Evolutionary conservation across 1,140 invertebrate genomes (phyloP), one percentile per base, ranked within the genome.

Genomic region (Andrena cerasifolii): DNA sequence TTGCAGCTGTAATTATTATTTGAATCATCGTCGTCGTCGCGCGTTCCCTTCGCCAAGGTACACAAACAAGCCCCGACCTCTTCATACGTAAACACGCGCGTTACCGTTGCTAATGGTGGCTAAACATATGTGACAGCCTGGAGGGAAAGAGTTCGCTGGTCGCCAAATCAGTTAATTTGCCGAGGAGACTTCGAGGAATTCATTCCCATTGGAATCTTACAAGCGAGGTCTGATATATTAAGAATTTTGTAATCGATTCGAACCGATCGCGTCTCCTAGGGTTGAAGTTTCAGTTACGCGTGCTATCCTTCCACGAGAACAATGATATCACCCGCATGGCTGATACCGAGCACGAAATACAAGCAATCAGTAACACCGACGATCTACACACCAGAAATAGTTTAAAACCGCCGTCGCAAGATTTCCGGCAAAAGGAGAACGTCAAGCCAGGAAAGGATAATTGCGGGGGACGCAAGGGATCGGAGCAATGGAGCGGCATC

Each of bases 381-480:
- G 1, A 6, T 18, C 3, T 31, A 3, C 26, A 3, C 26, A 3
- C 6, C 0, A 72, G 40, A 8, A 16, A 49, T 45, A 5, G 43
- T 16, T 26, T 12, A 5, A 62, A 54, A 45, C 33, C 56, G 14
- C 26, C 54, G 7, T 8, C 65, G 1, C 61, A 76, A 12, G 73
- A 75, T 65, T 70, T 71, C 7, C 76, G 71, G 71, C 16, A 62
- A 0, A 33, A 43, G 6, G 40, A 68, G 0, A 68, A 67, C 53
- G 0, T n/a, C 0, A 33, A 28, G 56, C 8, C 0, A n/a, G n/a
- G n/a, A n/a, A n/a, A n/a, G n/a, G n/a, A n/a, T n/a, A n/a, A n/a
- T n/a, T n/a, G n/a, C n/a, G n/a, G n/a, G n/a, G n/a, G n/a, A n/a
- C n/a, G n/a, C n/a, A n/a, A n/a, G n/a, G 18, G 56, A 36, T 53